Percentiles rank a stretch among this genome's conserved stretches.
phyloP scores from a whole-genome alignment of 2,888 invertebrate species.

The Andrena flavipes region DNA sequence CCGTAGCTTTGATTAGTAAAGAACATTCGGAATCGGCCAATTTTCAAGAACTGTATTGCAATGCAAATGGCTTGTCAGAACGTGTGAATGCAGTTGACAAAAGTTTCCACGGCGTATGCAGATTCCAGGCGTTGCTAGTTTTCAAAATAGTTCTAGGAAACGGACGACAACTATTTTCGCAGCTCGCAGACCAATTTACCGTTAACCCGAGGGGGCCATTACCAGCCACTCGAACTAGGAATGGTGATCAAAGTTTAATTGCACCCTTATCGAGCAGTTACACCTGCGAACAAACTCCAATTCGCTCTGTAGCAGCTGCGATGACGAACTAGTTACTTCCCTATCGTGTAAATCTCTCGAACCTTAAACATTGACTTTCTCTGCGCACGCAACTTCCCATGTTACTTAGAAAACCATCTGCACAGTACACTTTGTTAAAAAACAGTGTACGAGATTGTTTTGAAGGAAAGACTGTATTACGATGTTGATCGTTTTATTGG shows the following conservation, averaged over 20 bases:
- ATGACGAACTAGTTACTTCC: conserved; percentile 58
- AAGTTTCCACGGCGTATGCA: conserved; percentile 36
- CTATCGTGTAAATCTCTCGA: conserved; percentile 28
- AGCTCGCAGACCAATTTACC: conserved; percentile 66
- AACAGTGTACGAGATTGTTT: not conserved
- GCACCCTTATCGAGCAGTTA: conserved; percentile 76
- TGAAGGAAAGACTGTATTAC: not conserved
- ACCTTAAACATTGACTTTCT: conserved; percentile 3
- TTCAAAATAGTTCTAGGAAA: conserved; percentile 52
- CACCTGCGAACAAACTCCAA: conserved; percentile 73
- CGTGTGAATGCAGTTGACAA: conserved; percentile 45
- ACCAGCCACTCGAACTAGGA: conserved; percentile 71
- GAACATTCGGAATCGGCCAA: not conserved
- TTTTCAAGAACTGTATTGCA: not conserved
- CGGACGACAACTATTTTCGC: conserved; percentile 65
- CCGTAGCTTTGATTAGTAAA: not conserved
- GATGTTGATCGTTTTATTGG: conserved; percentile 58
- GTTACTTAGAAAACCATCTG: not conserved
- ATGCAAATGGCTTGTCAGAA: not conserved
- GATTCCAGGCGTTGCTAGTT: conserved; percentile 61
- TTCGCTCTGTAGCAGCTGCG: conserved; percentile 60
- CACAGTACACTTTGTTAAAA: not conserved
- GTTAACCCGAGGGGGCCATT: conserved; percentile 68
- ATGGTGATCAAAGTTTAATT: conserved; percentile 79
- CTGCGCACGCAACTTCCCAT: not conserved